Base-by-base conservation (phyloP, 2,888 invertebrate species). In the Gryllus longicercus region DNA sequence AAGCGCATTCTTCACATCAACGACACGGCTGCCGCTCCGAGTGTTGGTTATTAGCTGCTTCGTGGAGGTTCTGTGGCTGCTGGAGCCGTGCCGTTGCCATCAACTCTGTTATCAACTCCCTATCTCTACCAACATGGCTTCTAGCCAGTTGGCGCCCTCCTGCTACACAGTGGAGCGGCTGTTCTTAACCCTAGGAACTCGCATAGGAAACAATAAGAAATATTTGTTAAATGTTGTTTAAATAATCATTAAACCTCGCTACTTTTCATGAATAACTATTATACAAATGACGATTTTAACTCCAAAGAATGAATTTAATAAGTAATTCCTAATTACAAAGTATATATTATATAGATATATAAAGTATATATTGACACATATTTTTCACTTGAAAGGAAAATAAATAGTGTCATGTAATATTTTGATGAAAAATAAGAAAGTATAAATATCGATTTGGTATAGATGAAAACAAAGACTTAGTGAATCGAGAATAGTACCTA, bases 1-100 rank as follows among this genome's bases (percentile, higher is more conserved):
- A 88, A 87, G 83, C 63, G 63, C 63, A 18, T 63, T 3, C 63
- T 16, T 38, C 25, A 38, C 25, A 38, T 38, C 25, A 38, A 38
- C 25, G 25, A 38, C 25, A 76, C 23, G 16, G 25, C 25, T 25
- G 76, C 21, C 76, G 21, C 23, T 76, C n/a, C 74, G 21, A 23
- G 76, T 76, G n/a, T 76, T 76, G 21, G 16, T 76, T 23, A 76
- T 76, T 76, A 25, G 25, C 21, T 76, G 76, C 25, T 23, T 76
- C 21, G 76, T 76, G 21, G 76, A 76, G 25, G 74, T 25, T 25
- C 14, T 11, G 76, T 38, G 76, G n/a, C 76, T 16, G 25, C 25
- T 21, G 21, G 76, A 76, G 21, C 74, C 74, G 21, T 76, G 21
- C 25, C 76, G 25, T 23, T 23, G 25, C 76, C 23, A 21, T 21